phyloP scores from a whole-genome alignment of 1,140 invertebrate genomes.

The Lerema accius region DNA sequence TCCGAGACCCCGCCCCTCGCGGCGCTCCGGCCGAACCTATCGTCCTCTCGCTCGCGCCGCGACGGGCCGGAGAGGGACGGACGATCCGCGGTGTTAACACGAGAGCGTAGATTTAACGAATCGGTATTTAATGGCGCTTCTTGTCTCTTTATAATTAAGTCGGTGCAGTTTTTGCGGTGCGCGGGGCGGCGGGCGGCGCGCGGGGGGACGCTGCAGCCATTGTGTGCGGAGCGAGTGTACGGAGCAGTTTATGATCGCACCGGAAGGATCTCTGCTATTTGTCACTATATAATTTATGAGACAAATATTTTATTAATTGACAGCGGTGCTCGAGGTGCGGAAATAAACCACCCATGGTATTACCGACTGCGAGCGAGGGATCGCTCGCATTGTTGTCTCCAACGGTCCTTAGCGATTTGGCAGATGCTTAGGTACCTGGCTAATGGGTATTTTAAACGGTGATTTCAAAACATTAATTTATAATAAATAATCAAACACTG shows the following conservation, averaged over 20 bases:
- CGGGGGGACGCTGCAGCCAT: conserved; percentile 38
- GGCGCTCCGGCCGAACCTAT: conserved; percentile 40
- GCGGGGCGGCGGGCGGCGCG: conserved; percentile 28
- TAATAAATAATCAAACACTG: no score
- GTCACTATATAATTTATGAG: conserved; percentile 68
- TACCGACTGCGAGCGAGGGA: conserved; percentile 49
- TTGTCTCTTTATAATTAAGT: conserved; percentile 83
- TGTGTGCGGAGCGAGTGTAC: conserved; percentile 57
- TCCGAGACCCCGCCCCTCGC: conserved; percentile 64
- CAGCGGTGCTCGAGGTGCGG: conserved; percentile 57
- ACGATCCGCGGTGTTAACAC: conserved; percentile 68
- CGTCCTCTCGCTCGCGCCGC: conserved; percentile 46
- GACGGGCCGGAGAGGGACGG: conserved; percentile 47
- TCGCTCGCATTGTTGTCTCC: no score
- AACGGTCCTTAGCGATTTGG: no score
- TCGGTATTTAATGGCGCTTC: conserved; percentile 80
- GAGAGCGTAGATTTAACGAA: conserved; percentile 80
- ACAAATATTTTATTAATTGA: conserved; percentile 79
- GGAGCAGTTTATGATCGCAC: conserved; percentile 57
- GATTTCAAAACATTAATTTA: no score
- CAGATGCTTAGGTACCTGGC: neutral
- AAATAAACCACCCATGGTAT: conserved; percentile 70
- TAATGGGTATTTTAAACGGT: no score
- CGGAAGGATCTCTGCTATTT: conserved; percentile 60
- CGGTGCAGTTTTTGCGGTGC: conserved; percentile 79